Evolutionary conservation across 2,888 invertebrate genomes (phyloP), one percentile per base, ranked within the genome.

Genomic region (Orthonevra nobilis): DNA sequence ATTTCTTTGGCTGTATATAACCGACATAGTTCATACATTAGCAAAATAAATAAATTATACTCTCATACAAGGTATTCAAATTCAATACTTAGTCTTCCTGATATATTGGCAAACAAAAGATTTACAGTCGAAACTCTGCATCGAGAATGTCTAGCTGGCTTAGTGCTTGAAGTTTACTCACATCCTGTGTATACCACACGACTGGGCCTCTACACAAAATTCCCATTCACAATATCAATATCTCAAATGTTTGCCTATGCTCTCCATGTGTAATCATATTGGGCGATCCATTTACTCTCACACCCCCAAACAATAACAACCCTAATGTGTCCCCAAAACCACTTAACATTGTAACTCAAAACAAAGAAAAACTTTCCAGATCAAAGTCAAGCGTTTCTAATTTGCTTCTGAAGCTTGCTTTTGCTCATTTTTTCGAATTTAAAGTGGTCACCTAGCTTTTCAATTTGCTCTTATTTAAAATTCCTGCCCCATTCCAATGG

Each of bases 381-480:
- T 74, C 46, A 74, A 74, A 60, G 52, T 74, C 52, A 68, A 48
- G 54, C 32, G 40, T 54, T 38, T 52, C 46, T 54, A 68, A 54
- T 48, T 54, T 50, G 63, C 48, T 30, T 56, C 56, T 46, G 56
- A 56, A 56, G 26, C 54, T 46, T 36, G 10, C 36, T 46, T 17
- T 40, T 74, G 52, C 44, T 74, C 26, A 48, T 42, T 61, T 61
- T 23, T 34, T 9, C 10, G 17, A 12, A 5, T 52, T 54, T 64
- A 19, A 56, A 56, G 61, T 63, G 48, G 69, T 63, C 69, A 69
- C 69, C 69, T 50, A 63, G 56, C 38, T 56, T 63, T 46, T 26
- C 54, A 61, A 61, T 52, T 14, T 70, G 46, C 44, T 10, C 44
- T 70, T 44, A 52, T 70, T 46, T 46, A 61, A 54, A 44, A 46